phyloP scores from a whole-genome alignment of 2,797 vertebrate genomes.

The Anabacerthia variegaticeps region DNA sequence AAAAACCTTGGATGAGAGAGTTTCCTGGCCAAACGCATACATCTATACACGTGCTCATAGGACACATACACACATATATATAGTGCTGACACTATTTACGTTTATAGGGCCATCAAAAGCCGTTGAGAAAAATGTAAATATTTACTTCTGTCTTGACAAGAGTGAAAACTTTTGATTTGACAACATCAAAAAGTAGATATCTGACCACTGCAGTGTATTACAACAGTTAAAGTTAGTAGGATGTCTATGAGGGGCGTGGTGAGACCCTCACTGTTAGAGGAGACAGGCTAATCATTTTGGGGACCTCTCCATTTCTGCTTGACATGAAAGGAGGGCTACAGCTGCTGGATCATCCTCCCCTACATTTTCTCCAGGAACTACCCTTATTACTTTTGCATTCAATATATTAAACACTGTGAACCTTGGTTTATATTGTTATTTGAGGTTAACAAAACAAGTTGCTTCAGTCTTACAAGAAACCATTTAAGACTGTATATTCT shows the following conservation, averaged over 20 bases:
- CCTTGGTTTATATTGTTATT: not conserved
- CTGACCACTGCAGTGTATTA: not conserved
- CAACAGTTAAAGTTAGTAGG: not conserved
- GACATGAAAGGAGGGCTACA: not conserved
- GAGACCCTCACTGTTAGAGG: not conserved
- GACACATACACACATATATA: accelerated
- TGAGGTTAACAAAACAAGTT: not conserved
- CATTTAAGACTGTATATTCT: not conserved
- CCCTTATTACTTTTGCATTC: not conserved
- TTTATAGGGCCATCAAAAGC: not conserved
- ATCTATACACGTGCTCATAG: not conserved
- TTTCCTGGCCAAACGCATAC: not conserved
- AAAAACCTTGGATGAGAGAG: not conserved
- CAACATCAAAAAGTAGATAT: not conserved
- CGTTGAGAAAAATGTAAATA: not conserved
- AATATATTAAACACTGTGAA: not conserved
- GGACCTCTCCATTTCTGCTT: not conserved
- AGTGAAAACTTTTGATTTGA: not conserved
- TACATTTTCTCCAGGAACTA: not conserved
- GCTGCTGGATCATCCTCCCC: not conserved
- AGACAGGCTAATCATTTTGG: not conserved
- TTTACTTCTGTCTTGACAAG: not conserved
- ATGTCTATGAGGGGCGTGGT: not conserved
- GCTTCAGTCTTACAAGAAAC: not conserved
- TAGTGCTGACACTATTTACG: not conserved